Conservation (phyloP, 2,888 invertebrate species). For the Catocala fraxini region DNA sequence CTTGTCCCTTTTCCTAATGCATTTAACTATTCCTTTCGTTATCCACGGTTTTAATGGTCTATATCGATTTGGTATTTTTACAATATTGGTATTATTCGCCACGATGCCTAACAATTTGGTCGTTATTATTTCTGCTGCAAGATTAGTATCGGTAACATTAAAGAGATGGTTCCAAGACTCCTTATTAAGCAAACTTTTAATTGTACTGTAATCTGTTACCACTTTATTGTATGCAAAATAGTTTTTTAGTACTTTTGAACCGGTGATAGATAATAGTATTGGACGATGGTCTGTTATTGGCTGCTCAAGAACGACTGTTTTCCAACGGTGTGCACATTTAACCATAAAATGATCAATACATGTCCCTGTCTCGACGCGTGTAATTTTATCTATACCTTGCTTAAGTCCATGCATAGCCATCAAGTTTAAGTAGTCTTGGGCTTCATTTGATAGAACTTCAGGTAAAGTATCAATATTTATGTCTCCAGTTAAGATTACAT, state of each 20-base stretch:
- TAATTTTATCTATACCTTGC: neutral
- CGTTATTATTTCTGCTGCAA: neutral
- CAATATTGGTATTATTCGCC: neutral
- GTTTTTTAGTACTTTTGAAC: neutral
- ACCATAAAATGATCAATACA: constrained; percentile 10
- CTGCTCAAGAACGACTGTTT: constrained; percentile 1
- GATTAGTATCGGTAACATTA: neutral
- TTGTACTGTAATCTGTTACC: neutral
- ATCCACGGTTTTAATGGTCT: constrained; percentile 2
- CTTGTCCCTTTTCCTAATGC: constrained; percentile 1
- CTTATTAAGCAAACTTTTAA: neutral
- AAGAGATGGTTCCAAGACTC: neutral
- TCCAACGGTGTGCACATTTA: neutral
- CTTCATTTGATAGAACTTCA: neutral
- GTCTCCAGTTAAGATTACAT: constrained; percentile 3
- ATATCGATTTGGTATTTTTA: neutral
- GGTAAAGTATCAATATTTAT: constrained; percentile 2
- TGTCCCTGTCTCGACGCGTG: neutral
- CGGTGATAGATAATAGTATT: neutral
- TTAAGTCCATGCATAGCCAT: constrained; percentile 5
- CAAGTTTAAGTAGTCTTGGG: neutral
- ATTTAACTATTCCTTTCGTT: neutral
- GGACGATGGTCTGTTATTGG: constrained; percentile 1
- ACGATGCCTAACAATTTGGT: neutral
- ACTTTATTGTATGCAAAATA: neutral